These are phyloP conservation scores for Sylvilagus floridanus DNA, from an alignment of 2,797 vertebrate species.

Conservation along the genomic window DNA sequence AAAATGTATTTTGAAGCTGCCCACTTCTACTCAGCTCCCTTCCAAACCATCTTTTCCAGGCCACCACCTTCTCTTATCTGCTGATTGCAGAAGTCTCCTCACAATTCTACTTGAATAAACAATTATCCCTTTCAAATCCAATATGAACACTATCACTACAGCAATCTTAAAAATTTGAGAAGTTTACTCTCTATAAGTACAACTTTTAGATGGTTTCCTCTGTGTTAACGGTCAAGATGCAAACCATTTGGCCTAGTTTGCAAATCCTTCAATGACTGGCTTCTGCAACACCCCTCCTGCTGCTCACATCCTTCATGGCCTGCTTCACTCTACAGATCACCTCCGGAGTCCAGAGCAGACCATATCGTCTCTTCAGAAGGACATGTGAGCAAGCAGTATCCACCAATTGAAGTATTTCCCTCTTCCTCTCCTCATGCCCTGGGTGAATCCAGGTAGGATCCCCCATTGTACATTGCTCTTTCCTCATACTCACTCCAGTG, in stretches of 20 bases:
- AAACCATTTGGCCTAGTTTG: background rate
- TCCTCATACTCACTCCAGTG: background rate
- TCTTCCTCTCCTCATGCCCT: background rate
- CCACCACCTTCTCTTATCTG: background rate
- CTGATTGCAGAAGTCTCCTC: background rate
- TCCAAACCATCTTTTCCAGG: background rate
- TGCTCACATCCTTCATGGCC: background rate
- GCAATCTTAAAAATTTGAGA: background rate
- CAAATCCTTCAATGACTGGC: background rate
- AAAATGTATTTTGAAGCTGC: conserved; percentile 20
- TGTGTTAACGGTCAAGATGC: background rate
- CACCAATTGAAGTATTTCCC: background rate
- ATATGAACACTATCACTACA: background rate
- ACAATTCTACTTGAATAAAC: background rate
- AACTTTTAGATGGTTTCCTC: background rate
- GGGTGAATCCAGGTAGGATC: conserved; percentile 5
- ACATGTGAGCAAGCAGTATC: background rate
- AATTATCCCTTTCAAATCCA: background rate
- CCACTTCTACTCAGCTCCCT: background rate
- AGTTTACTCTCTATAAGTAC: background rate
- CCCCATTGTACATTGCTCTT: background rate
- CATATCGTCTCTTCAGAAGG: background rate
- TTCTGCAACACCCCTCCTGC: background rate
- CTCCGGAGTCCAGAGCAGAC: too few relatives aligned
- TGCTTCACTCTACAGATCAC: background rate